A percentile compares a stretch with the other conserved stretches of the same genome.
phyloP scores from a whole-genome alignment of 2,113 vertebrate species.

The Amphiprion percula region DNA sequence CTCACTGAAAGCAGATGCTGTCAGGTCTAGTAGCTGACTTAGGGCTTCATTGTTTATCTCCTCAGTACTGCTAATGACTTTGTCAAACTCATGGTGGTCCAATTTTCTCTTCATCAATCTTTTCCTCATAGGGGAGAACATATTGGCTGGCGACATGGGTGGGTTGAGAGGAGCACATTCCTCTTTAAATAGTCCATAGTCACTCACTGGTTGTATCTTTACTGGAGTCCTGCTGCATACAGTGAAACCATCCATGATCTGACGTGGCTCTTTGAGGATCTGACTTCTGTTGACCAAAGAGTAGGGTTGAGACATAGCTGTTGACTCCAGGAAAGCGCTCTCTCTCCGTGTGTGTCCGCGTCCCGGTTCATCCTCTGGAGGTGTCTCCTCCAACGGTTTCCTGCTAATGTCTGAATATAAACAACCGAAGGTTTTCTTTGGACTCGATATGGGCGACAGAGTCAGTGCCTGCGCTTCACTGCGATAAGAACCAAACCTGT shows the following conservation, averaged over 20 bases:
- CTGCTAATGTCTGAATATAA: not conserved
- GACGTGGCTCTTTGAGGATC: not conserved
- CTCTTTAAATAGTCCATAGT: constrained; percentile 22
- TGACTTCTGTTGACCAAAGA: not conserved
- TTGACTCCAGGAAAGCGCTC: constrained; percentile 39
- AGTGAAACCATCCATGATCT: not conserved
- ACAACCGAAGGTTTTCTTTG: constrained; percentile 17
- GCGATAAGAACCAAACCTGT: not conserved
- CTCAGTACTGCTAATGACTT: not conserved
- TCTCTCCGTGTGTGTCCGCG: constrained; percentile 1
- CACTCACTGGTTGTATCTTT: not conserved
- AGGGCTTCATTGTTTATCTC: not conserved
- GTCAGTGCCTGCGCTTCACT: constrained; percentile 67
- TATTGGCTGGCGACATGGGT: constrained; percentile 51
- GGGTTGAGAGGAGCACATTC: constrained; percentile 16
- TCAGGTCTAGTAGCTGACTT: not conserved
- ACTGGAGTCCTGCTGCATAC: constrained; percentile 25
- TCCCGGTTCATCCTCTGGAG: not conserved
- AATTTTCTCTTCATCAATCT: constrained; percentile 57
- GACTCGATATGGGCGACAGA: constrained; percentile 77
- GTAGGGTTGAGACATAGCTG: not conserved
- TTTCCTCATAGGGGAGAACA: constrained; percentile 74
- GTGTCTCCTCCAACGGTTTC: not conserved
- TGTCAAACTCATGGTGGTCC: not conserved
- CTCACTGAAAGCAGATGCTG: not conserved